Evolutionary conservation across 2,888 invertebrate genomes (phyloP), one percentile per base, ranked within the genome.

Genomic region (Agrilus cyanescens): DNA sequence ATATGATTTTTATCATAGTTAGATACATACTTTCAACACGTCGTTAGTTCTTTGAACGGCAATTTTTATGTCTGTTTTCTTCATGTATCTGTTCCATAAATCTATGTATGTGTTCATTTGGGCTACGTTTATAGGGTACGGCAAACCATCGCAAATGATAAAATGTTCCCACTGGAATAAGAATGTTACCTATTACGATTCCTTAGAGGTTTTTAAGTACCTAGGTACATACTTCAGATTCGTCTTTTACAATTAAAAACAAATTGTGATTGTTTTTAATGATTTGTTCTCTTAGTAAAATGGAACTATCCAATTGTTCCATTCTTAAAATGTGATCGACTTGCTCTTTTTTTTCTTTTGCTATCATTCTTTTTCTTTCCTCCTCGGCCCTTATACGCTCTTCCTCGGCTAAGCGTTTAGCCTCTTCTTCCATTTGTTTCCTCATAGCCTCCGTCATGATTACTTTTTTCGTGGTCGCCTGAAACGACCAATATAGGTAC

Each of bases 81-180:
- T 58, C 32, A 69, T 57, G 30, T 63, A 62, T 44, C 67, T 52
- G 25, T 68, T 63, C 75, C 75, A 74, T 4, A 72, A 54, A 48
- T 68, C 73, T 12, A 75, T 55, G 45, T 72, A 75, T 0, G 71
- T 72, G 50, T 72, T 74, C 65, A 76, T 65, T 46, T 72, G 64
- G 2, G 67, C 60, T 4, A 69, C 57, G 29, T 64, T 59, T 2
- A 62, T 59, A 3, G 74, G 70, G 57, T 74, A 67, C 1, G 76
- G 76, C 33, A 75, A 55, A 32, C 71, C 70, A 41, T 73, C 71
- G 51, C 75, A 76, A 38, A 65, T 65, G 49, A 74, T 59, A 52
- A 72, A 74, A 15, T 69, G 63, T 13, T 58, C 44, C 76, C 76
- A 76, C 71, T 76, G 33, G 14, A 48, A 50, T 29, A 57, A 46